phyloP scores from a whole-genome alignment of 2,888 invertebrate genomes.

The Diloba caeruleocephala region DNA sequence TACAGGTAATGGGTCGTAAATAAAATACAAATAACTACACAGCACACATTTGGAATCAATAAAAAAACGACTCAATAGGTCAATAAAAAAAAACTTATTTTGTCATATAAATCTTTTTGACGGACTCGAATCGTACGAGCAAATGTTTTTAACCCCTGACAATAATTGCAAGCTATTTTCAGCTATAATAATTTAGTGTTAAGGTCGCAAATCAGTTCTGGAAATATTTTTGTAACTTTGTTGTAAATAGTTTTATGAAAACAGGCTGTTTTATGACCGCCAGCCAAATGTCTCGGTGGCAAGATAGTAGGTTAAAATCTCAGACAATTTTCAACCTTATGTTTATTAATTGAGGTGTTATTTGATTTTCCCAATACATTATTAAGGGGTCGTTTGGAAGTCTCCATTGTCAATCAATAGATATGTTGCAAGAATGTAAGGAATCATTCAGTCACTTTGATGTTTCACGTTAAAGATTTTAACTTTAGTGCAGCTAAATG shows the following conservation, averaged over 20 bases:
- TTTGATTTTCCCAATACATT: conserved; percentile 15
- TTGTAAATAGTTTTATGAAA: conserved; percentile 73
- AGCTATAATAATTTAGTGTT: neutral
- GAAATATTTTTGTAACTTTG: conserved; percentile 53
- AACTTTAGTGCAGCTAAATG: conserved; percentile 25
- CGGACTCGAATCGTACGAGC: conserved; percentile 56
- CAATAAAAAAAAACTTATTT: conserved; percentile 68
- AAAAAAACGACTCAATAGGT: conserved; percentile 56
- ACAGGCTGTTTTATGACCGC: conserved; percentile 70
- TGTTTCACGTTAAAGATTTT: conserved; percentile 39
- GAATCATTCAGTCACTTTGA: conserved; percentile 63
- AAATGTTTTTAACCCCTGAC: conserved; percentile 52
- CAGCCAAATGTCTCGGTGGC: conserved; percentile 67
- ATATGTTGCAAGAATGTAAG: conserved; percentile 54
- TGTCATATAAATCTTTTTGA: conserved; percentile 73
- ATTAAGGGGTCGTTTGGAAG: conserved; percentile 51
- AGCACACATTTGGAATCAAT: conserved; percentile 58
- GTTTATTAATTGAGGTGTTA: neutral
- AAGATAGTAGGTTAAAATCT: conserved; percentile 44
- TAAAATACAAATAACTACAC: conserved; percentile 56
- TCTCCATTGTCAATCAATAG: conserved; percentile 57
- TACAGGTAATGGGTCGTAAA: conserved; percentile 55
- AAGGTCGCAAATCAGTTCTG: conserved; percentile 36
- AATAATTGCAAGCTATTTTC: conserved; percentile 6
- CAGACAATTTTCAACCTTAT: conserved; percentile 24